Conservation (phyloP, 1,140 invertebrate species). For the Dinoponera quadriceps region DNA sequence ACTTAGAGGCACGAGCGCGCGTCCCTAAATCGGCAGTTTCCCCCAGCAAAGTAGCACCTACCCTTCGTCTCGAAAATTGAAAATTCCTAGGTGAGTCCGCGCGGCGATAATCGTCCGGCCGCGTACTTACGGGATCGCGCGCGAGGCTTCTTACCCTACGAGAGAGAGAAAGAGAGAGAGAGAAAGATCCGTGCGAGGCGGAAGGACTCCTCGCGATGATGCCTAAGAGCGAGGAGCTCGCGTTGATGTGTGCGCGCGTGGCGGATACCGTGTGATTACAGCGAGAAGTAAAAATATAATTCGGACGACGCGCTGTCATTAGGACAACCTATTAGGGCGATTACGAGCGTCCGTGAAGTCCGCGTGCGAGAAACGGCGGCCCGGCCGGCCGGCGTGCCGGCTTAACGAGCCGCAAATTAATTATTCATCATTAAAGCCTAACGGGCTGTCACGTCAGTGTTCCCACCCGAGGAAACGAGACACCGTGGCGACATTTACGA, state of each 20-base stretch:
- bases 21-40: conserved; percentile 43
- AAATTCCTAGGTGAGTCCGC: conserved; percentile 30
- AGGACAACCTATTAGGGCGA: conserved; percentile 21
- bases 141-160: background rate
- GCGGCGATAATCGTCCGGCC: background rate
- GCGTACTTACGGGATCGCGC: too few species aligned
- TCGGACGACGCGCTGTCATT: conserved; percentile 8
- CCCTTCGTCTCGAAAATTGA: conserved; percentile 51
- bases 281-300: conserved; percentile 32
- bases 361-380: conserved; percentile 5
- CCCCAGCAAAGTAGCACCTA: conserved; percentile 1
- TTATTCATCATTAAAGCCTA: conserved; percentile 73
- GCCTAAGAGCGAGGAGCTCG: too few species aligned
- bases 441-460: conserved; percentile 62
- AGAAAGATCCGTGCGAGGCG: too few species aligned
- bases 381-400: background rate
- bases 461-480: conserved; percentile 64
- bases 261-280: background rate
- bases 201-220: too few species aligned
- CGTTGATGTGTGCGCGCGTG: too few species aligned
- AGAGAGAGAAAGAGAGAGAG: background rate
- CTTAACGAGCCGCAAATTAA: conserved; percentile 72
- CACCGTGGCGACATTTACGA: conserved; percentile 74
- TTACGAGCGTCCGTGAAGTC: conserved; percentile 30
- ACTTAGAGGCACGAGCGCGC: conserved; percentile 23